Base-by-base conservation (phyloP, 2,888 invertebrate genomes). In the Omphaloscelis lunosa region DNA sequence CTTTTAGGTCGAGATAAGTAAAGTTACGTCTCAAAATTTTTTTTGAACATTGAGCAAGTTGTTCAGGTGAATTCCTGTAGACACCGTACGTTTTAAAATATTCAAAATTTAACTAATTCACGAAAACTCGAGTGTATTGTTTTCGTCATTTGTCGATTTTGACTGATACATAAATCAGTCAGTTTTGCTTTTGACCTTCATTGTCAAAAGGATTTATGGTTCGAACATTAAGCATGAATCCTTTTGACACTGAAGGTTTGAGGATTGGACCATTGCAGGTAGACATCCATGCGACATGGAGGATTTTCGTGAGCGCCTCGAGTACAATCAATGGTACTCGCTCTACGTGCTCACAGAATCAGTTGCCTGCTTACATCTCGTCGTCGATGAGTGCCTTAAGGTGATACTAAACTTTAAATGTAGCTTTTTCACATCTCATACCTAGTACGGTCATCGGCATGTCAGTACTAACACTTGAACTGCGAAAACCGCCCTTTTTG, bases 311-410 rank as follows among this genome's bases (percentile, higher is more conserved):
- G 96, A 92, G 3, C 96, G 96, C 6, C 84, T 95, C 69, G 93
- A 96, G 75, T 96, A 96, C 89, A 97, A 97, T 82, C 96, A 97
- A 80, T 97, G 98, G 97, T 95, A 95, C 84, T 97, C 97, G 0
- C 93, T 98, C 20, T 98, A 97, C 87, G 97, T 97, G 1, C 95
- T 97, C 2, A 93, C 95, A 0, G 97, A 98, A 88, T 95, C 97
- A 0, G 97, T 97, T 39, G 92, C 97, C 45, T 98, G 97, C 56
- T 97, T 97, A 91, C 94, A 95, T 34, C 93, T 97, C 62, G 97
- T 98, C 2, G 96, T 97, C 0, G 94, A 95, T 0, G 97, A 98
- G 90, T 98, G 98, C 86, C 93, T 97, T 39, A 97, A 97, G 92
- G 96, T 96, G 79, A 63, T 11, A 29, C 9, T 23, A 23, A 27